phyloP scores from a whole-genome alignment of 2,797 vertebrate genomes.

The Lithobates pipiens region DNA sequence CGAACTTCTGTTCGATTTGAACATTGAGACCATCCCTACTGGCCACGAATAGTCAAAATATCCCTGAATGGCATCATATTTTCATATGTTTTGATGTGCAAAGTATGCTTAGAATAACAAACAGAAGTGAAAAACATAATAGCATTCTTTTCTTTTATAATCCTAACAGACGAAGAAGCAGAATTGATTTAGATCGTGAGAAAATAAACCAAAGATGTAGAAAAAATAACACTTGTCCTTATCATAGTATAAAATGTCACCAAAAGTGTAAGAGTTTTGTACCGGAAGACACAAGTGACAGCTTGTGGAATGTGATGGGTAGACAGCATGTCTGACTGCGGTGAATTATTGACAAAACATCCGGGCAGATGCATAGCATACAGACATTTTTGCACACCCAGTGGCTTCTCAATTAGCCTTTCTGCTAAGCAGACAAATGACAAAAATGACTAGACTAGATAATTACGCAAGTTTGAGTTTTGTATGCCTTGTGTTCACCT shows the following conservation, averaged over 20 bases:
- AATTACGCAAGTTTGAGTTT: slow-evolving; percentile 26
- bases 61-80: no score
- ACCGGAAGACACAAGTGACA: slow-evolving; percentile 45
- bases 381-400: slow-evolving; percentile 51
- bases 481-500: slow-evolving; percentile 11
- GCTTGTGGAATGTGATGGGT: slow-evolving; percentile 51
- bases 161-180: not conserved
- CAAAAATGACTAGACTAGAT: slow-evolving; percentile 54
- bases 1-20: no score
- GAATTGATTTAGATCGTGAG: not conserved
- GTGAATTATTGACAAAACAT: slow-evolving; percentile 57
- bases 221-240: slow-evolving; percentile 33
- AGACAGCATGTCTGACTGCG: slow-evolving; percentile 53
- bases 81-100: not conserved
- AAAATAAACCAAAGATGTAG: not conserved
- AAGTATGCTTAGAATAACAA: not conserved
- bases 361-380: slow-evolving; percentile 36
- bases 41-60: no score
- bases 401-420: slow-evolving; percentile 38
- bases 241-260: slow-evolving; percentile 42
- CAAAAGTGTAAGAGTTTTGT: slow-evolving; percentile 35
- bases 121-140: not conserved
- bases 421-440: slow-evolving; percentile 31
- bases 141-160: slow-evolving; percentile 4
- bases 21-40: no score